A percentile compares a stretch with the other conserved stretches of the same genome.
Conservation (phyloP, 2,113 vertebrate species). For the Cochlearius cochlearius region DNA sequence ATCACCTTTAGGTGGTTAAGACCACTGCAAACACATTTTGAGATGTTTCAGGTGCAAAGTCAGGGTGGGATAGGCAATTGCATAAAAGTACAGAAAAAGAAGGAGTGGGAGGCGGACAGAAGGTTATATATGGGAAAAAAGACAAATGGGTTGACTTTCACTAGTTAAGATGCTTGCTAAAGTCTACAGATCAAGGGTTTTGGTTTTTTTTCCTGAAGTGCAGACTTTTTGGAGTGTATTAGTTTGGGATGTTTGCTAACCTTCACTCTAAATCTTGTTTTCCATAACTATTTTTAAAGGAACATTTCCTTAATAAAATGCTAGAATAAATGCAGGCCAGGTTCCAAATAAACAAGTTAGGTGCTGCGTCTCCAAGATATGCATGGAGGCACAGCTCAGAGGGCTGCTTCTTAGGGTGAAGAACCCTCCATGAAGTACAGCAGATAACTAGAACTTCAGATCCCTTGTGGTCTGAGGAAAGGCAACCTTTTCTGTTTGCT, state of each 20-base stretch:
- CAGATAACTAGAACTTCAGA: neutral
- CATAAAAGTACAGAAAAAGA: neutral
- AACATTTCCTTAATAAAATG: neutral
- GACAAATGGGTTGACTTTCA: neutral
- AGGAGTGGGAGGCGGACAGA: neutral
- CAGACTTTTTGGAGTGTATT: neutral
- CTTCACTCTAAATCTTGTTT: neutral
- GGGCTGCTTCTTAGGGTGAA: rapidly evolving
- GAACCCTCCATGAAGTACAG: neutral
- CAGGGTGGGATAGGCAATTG: neutral
- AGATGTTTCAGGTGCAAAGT: neutral
- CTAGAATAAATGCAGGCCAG: neutral
- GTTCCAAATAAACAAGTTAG: neutral
- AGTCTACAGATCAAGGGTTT: neutral
- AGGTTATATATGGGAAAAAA: neutral
- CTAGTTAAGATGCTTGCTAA: neutral
- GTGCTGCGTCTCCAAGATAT: neutral
- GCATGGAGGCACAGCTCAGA: neutral
- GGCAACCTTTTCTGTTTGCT: neutral
- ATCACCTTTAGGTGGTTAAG: neutral
- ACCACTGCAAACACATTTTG: neutral
- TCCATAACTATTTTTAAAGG: neutral
- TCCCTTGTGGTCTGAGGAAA: neutral
- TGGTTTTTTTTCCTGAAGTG: neutral
- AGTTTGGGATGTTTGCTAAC: neutral